Base-by-base conservation (phyloP, 2,113 vertebrate species). In the Rhinogobius similis region DNA sequence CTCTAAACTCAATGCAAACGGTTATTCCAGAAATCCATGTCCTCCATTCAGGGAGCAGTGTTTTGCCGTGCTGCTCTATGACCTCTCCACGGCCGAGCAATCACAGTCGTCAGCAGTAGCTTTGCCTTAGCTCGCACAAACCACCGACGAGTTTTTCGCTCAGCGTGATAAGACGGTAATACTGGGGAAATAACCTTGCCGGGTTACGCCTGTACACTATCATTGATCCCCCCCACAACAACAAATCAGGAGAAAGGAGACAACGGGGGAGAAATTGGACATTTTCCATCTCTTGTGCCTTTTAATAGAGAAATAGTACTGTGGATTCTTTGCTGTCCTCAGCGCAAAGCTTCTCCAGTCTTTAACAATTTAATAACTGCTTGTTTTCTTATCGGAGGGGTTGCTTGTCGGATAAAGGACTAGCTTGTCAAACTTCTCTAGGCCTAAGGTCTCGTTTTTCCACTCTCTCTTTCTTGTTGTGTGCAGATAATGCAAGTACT, bases 341-440 rank as follows among this genome's bases (percentile, higher is more conserved):
- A 73, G 78, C 71, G 68, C 65, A 67, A 82, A 75, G 82, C 68
- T 79, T 85, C 66, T 64, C 78, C 62, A 64, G 68, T 75, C 75
- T 82, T 82, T 88, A 77, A 78, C 79, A 77, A 79, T 90, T 90
- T 90, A 85, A 90, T 90, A 91, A 90, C 73, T 63, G 81, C 77
- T 78, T 86, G 78, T 76, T 75, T 88, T 77, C 82, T 76, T 82
- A 86, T 87, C 85, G 20, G 77, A 84, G 79, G 72, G 61, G 62
- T 68, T 62, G 64, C 76, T 87, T 86, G 87, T 90, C 88, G 90
- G 88, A 90, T 90, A 89, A 90, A 90, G 81, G 73, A 79, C 56
- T 69, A 59, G 71, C 74, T 79, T 89, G 86, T 92, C 89, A 79
- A 87, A 88, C 78, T 81, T 87, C 72, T 75, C 48, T 77, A 69